A percentile compares a stretch with the other conserved stretches of the same genome.
Conservation (phyloP, 2,797 vertebrate species). For the Dromococcyx pavoninus region DNA sequence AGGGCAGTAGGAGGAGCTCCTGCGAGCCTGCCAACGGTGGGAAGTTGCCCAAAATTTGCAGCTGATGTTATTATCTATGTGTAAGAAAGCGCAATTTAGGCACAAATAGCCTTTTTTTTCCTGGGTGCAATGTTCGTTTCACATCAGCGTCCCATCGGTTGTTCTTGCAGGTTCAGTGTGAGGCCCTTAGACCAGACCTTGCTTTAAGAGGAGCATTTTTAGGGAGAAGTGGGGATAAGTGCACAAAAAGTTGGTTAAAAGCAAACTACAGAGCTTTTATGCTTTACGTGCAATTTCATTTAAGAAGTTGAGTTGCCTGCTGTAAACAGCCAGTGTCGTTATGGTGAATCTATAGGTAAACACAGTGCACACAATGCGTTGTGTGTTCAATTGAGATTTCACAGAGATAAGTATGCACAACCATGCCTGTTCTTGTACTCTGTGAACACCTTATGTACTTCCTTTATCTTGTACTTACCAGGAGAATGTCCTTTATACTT, state of each 20-base stretch:
- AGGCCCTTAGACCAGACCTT: background rate
- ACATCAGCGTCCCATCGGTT: rapidly evolving
- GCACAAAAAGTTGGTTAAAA: background rate
- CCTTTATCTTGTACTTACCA: rapidly evolving
- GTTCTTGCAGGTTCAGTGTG: rapidly evolving
- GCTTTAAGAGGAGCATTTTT: background rate
- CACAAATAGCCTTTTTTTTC: rapidly evolving
- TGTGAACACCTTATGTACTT: rapidly evolving
- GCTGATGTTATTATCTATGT: rapidly evolving
- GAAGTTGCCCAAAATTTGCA: background rate
- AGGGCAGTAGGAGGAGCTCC: background rate
- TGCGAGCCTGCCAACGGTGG: rapidly evolving
- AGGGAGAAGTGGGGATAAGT: background rate
- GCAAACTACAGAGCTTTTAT: background rate
- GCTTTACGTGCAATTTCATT: rapidly evolving
- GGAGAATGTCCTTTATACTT: rapidly evolving
- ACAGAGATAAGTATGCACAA: rapidly evolving
- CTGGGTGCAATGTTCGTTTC: background rate
- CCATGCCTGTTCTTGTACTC: rapidly evolving
- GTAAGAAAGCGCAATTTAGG: background rate
- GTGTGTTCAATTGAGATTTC: no score
- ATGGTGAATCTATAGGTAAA: rapidly evolving
- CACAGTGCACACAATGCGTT: no score
- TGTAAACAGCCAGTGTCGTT: rapidly evolving
- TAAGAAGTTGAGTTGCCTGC: rapidly evolving